Evolutionary conservation across 2,888 invertebrate species (phyloP), one percentile per base, ranked within the genome.

Genomic region (Orchesellides sinensis): DNA sequence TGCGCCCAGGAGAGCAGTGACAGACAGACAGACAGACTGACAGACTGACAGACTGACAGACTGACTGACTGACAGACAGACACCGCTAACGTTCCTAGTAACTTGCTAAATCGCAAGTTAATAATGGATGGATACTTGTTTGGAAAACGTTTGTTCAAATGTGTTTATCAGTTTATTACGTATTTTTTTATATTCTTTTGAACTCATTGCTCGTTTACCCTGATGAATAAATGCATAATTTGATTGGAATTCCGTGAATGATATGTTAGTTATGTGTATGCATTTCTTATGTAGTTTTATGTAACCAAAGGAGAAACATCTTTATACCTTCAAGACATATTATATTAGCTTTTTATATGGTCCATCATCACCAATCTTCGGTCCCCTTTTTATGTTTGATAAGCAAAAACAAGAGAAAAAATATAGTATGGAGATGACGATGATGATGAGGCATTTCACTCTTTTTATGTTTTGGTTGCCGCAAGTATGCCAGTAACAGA

Each of bases 191-290:
- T n/a, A n/a, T n/a, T n/a, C n/a, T n/a, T n/a, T 40, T 32, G 25
- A 10, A 23, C 14, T 56, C n/a, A 56, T 56, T 56, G 56, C 56
- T 56, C 56, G 56, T 21, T 19, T 49, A 61, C 17, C 17, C 21
- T 69, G 32, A 79, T 49, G 65, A 81, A 73, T 73, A 81, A 65
- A 65, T 73, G 23, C 65, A 68, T 81, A 81, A 81, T 81, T 81
- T 81, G 80, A 81, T 73, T 81, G 80, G 80, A 81, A 81, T 81
- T 81, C 66, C 29, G 25, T 40, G 47, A 27, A 47, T 56, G 70
- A 70, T 52, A 56, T 56, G 45, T 23, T 23, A 56, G 25, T 56
- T 21, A 23, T 56, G 19, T 35, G 4, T 23, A 17, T n/a, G 49
- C 4, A 49, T 19, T 5, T 23, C 6, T 5, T 56, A 35, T 10